Evolutionary conservation across 2,113 vertebrate species (phyloP), one percentile per base, ranked within the genome.

Genomic region (Choloepus hoffmanni): DNA sequence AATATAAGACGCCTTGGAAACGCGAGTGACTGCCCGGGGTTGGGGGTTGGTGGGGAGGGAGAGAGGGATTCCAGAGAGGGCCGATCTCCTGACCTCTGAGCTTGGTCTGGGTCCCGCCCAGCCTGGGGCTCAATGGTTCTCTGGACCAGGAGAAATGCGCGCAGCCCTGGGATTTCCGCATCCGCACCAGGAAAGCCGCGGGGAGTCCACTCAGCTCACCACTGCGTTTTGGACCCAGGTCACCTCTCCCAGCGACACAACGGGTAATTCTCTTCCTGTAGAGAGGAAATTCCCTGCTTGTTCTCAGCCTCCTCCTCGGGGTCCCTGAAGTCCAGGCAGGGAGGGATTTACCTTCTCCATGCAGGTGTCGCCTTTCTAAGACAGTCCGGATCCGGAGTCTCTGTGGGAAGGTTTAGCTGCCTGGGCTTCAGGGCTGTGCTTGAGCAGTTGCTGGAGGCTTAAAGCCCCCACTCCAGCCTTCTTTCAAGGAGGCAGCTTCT

Each of bases 121-220:
- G 36, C 33, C n/a, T 23, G 55, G 58, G 5, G 68, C 28, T 14
- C 68, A 60, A 26, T 3, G 11, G 50, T 24, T 5, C 60, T 43
- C 36, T 33, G 85, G 43, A 28, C 53, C 53, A 73, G 36, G 19
- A 43, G 53, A 74, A 28, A 72, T 8, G 5, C 3, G n/a, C 8
- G n/a, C 45, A 18, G 48, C n/a, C 24, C 5, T 2, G 36, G 36
- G 53, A 36, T 74, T 87, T 73, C 16, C 6, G 0, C 67, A 26
- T 45, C 36, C 15, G 1, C 0, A 2, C 45, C 28, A 2, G 7
- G 19, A 23, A 1, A 0, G 4, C 14, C 14, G 28, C 74, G 8
- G 4, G 2, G 13, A 45, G 65, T 12, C 58, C 65, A 36, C 18
- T 2, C 23, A 45, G 58, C 48, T 55, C 55, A 12, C 9, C 15